phyloP scores from a whole-genome alignment of 2,797 vertebrate species.

The Sparidentex hasta region DNA sequence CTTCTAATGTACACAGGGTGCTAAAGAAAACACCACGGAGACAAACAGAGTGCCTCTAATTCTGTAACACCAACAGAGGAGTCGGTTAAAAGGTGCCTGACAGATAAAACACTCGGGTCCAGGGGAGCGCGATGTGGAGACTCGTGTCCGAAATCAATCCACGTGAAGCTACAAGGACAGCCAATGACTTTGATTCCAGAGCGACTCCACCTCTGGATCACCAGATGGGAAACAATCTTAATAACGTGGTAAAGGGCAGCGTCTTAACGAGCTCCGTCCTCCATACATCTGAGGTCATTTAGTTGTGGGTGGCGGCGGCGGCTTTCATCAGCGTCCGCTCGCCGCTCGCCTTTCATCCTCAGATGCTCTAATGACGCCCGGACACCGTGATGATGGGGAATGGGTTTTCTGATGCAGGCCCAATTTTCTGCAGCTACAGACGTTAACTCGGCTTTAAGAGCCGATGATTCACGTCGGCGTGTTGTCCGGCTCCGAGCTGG shows the following conservation, averaged over 20 bases:
- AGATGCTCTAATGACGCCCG: constrained; percentile 45
- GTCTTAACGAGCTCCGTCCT: constrained; percentile 50
- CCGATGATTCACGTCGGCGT: constrained; percentile 30
- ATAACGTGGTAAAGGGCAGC: neutral
- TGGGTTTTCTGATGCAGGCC: constrained; percentile 40
- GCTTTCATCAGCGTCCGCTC: constrained; percentile 59
- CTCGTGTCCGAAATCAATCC: constrained; percentile 4
- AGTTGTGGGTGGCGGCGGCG: constrained; percentile 18
- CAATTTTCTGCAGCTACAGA: constrained; percentile 34
- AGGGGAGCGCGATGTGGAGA: neutral
- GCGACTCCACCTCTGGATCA: neutral
- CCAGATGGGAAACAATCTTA: constrained; percentile 17
- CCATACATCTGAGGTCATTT: constrained; percentile 24
- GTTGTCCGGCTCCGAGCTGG: constrained; percentile 17
- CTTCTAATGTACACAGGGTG: constrained; percentile 50
- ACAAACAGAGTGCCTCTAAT: constrained; percentile 33
- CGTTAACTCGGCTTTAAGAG: constrained; percentile 18
- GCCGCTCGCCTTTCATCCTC: constrained; percentile 58
- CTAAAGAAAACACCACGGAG: constrained; percentile 40
- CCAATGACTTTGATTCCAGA: neutral
- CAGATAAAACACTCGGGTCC: constrained; percentile 13
- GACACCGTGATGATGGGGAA: constrained; percentile 35
- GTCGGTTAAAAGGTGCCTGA: constrained; percentile 35
- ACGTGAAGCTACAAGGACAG: neutral
- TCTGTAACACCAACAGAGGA: constrained; percentile 15